Evolutionary conservation across 2,888 invertebrate genomes (phyloP), one percentile per base, ranked within the genome.

Genomic region (Phengaris arion): DNA sequence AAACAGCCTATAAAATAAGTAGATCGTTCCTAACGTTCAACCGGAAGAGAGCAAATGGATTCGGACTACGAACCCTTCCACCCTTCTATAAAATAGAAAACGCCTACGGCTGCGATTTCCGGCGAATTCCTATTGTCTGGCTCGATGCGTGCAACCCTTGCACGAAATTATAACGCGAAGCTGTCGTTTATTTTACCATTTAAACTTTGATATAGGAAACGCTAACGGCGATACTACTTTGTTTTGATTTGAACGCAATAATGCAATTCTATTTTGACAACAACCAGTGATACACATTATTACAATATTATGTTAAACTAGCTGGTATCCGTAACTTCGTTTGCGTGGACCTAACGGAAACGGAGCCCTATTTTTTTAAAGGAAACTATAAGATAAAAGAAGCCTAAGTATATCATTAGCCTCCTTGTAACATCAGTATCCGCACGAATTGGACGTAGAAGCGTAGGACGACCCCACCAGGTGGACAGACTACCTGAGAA

Each of bases 21-120:
- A 85, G 87, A 91, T 90, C 90, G 89, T 88, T 90, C 85, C 85
- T 85, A 88, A 88, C 88, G 88, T 87, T 88, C 84, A 81, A 83
- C 85, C 86, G 88, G 89, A 90, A 89, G 86, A 87, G 85, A 83
- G 81, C 80, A 86, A 91, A 91, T 90, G 89, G 89, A 91, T 90
- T 90, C 87, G 84, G 88, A 90, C 89, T 90, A 89, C 81, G 82
- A 85, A 86, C 88, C 90, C 88, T 86, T 84, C 85, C 76, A 86
- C 89, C 92, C 91, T 89, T 87, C 81, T 86, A 88, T 89, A 88
- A 91, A 91, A 89, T 87, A 85, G 89, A 87, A 87, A 88, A 90
- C 89, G 83, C 87, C 88, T 87, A 88, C 85, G 85, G 86, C 86
- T 82, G 83, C 88, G 87, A 89, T 92, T 89, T 88, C 89, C 89